Percentiles rank a stretch among this genome's conserved stretches.
Evolutionary conservation across 2,888 invertebrate species (phyloP).

Genomic region (Metellina segmentata): DNA sequence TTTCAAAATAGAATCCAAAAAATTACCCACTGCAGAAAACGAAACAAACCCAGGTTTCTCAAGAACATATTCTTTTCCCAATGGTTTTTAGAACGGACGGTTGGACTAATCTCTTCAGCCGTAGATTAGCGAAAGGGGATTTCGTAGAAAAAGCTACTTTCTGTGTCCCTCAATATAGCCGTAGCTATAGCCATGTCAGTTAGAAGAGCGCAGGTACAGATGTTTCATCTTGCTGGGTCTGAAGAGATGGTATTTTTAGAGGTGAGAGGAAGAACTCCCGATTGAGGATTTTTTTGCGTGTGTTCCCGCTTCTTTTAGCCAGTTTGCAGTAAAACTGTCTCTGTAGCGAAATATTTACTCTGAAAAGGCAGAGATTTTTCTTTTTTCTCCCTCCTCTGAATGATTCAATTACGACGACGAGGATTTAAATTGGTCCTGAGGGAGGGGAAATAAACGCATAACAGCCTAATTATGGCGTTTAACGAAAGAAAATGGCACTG

Average conservation of each 20-base stretch:
- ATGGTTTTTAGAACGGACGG: constrained; percentile 23
- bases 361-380: background rate
- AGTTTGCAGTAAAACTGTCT: constrained; percentile 26
- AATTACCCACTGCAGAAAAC: background rate
- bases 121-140: constrained; percentile 36
- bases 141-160: background rate
- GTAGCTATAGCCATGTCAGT: background rate
- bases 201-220: constrained; percentile 1
- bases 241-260: constrained; percentile 46
- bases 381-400: background rate
- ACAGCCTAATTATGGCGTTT: background rate
- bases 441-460: background rate
- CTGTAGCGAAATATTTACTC: constrained; percentile 29
- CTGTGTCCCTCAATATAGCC: background rate
- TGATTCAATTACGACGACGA: constrained; percentile 24
- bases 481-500: background rate
- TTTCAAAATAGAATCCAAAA: constrained; percentile 42
- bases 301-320: background rate
- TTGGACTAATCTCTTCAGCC: constrained; percentile 55
- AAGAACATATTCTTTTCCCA: background rate
- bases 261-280: constrained; percentile 25
- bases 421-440: constrained; percentile 6
- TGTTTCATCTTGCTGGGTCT: background rate
- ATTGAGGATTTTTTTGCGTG: constrained; percentile 9
- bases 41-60: background rate